Evolutionary conservation across 2,113 vertebrate genomes (phyloP).

Genomic region (Ptilonorhynchus violaceus): DNA sequence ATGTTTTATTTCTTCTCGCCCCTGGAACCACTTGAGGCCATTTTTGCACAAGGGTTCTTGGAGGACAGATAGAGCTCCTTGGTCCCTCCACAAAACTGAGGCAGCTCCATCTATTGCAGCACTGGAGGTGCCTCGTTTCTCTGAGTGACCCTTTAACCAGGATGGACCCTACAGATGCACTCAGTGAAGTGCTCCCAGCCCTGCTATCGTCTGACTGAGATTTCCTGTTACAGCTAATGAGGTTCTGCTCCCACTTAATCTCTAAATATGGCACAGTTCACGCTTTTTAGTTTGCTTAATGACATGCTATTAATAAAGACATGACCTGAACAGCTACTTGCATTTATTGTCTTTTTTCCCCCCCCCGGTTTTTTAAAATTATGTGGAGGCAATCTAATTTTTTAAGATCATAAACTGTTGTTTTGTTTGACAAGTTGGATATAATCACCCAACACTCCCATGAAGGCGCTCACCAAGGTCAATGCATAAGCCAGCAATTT

Average conservation of each 20-base stretch:
- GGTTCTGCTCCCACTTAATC: slow-evolving; percentile 51
- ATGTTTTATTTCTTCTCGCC: neutral
- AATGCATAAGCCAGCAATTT: neutral
- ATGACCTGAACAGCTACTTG: slow-evolving; percentile 30
- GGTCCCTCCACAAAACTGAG: neutral
- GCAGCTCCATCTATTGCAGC: neutral
- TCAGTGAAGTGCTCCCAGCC: slow-evolving; percentile 10
- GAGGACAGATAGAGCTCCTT: neutral
- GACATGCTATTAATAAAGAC: slow-evolving; percentile 50
- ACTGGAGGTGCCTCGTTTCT: neutral
- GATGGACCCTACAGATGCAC: neutral
- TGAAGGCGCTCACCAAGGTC: neutral
- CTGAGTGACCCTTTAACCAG: neutral
- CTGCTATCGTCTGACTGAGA: neutral
- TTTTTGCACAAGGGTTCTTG: neutral
- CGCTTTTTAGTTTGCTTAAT: slow-evolving; percentile 50
- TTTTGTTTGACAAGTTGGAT: slow-evolving; percentile 33
- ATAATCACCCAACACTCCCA: neutral
- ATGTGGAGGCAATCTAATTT: neutral
- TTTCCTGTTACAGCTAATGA: slow-evolving; percentile 45
- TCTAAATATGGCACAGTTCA: slow-evolving; percentile 47
- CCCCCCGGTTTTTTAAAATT: neutral
- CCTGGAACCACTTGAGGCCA: neutral
- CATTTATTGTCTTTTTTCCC: slow-evolving; percentile 18
- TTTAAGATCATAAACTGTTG: slow-evolving; percentile 13